Evolutionary conservation across 2,888 invertebrate species (phyloP).

Genomic region (Noctua comes): DNA sequence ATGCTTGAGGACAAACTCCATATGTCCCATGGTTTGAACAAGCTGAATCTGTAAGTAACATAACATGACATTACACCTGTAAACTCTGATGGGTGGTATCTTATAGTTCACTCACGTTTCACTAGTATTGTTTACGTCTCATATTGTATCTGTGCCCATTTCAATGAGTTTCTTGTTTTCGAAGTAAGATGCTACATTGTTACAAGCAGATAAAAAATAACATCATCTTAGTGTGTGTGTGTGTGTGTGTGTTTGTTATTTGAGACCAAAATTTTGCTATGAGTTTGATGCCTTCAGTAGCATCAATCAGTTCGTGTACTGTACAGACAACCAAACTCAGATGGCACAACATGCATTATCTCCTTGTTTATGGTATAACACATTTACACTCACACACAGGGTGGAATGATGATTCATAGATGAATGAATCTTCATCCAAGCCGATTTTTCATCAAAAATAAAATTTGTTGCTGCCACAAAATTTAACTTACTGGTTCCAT

Average conservation of each 20-base stretch:
- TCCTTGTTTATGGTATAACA: not conserved
- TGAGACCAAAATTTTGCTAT: not conserved
- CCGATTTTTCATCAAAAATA: not conserved
- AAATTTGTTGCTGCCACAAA: not conserved
- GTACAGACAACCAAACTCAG: not conserved
- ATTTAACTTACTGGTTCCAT: slow-evolving; percentile 91
- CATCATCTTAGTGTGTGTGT: not conserved
- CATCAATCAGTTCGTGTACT: not conserved
- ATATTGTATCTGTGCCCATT: not conserved
- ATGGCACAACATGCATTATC: not conserved
- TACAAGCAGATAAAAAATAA: not conserved
- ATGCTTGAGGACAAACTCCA: slow-evolving; percentile 95
- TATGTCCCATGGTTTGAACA: slow-evolving; percentile 96
- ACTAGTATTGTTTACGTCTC: not conserved
- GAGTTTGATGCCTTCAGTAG: not conserved
- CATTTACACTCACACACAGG: not conserved
- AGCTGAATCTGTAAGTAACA: slow-evolving; percentile 90
- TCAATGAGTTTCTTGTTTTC: not conserved
- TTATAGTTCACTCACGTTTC: not conserved
- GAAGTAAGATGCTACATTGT: not conserved
- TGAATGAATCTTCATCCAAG: not conserved
- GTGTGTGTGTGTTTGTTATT: too few species aligned
- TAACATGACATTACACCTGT: not conserved
- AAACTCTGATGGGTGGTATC: not conserved
- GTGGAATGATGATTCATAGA: not conserved